A percentile compares a stretch with the other conserved stretches of the same genome.
phyloP scores from a whole-genome alignment of 2,888 invertebrate genomes.

The Cordylochernes scorpioides region DNA sequence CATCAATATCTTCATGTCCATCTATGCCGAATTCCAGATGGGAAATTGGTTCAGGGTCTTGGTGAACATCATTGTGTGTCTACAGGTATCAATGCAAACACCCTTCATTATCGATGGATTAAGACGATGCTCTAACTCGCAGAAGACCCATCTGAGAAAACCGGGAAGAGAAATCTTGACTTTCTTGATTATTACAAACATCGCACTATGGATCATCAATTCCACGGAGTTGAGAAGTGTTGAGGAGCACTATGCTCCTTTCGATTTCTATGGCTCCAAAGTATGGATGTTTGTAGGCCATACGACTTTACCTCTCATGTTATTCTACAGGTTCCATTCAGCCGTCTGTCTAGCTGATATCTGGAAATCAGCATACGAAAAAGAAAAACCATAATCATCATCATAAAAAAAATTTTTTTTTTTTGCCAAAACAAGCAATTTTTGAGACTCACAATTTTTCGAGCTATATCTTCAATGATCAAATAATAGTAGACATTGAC shows the following conservation, averaged over 20 bases:
- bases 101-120: constrained; percentile 42
- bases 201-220: constrained; percentile 46
- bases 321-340: constrained; percentile 50
- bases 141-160: constrained; percentile 34
- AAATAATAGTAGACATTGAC: too few species aligned
- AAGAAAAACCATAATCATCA: too few species aligned
- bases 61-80: constrained; percentile 18
- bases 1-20: constrained; percentile 33
- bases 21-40: constrained; percentile 8
- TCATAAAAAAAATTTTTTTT: too few species aligned
- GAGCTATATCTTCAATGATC: too few species aligned
- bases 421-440: too few species aligned
- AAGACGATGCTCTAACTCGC: constrained; percentile 40
- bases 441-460: too few species aligned
- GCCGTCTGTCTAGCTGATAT: constrained; percentile 51
- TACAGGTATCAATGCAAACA: constrained; percentile 44
- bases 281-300: constrained; percentile 45
- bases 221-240: constrained; percentile 37
- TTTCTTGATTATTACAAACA: constrained; percentile 44
- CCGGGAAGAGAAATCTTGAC: constrained; percentile 47
- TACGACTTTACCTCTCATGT: constrained; percentile 40
- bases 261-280: constrained; percentile 38
- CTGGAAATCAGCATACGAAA: constrained; percentile 45
- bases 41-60: constrained; percentile 6
- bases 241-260: constrained; percentile 29